These are phyloP conservation scores for Mus pahari DNA, from an alignment of 2,113 vertebrate genomes.

Conservation along the genomic window DNA sequence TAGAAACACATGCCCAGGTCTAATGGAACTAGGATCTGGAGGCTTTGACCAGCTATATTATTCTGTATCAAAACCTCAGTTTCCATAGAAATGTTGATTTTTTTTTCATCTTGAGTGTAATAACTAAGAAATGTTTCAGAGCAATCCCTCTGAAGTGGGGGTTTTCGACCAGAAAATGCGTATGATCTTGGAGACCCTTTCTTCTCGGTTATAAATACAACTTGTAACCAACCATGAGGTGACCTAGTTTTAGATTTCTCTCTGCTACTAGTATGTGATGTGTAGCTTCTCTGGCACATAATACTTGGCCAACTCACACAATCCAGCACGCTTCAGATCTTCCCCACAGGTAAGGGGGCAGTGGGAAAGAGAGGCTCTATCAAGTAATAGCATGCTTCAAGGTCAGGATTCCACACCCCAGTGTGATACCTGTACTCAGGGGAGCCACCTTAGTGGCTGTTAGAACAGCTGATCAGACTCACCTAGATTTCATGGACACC, in stretches of 20 bases:
- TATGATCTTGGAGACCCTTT: constrained; percentile 51
- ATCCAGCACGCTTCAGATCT: background rate
- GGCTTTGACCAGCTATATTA: background rate
- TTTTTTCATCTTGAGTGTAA: constrained; percentile 25
- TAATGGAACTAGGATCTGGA: background rate
- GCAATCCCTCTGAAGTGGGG: constrained; percentile 43
- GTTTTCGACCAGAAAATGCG: constrained; percentile 15
- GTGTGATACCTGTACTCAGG: background rate
- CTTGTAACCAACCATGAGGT: constrained; percentile 48
- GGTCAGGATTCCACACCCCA: background rate
- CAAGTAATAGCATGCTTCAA: background rate
- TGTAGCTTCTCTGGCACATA: constrained; percentile 5
- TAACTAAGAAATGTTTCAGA: constrained; percentile 57
- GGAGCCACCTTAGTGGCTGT: too few species aligned
- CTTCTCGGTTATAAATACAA: constrained; percentile 50
- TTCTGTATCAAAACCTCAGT: constrained; percentile 58
- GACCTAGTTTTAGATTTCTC: constrained; percentile 70
- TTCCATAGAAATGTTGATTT: constrained; percentile 40
- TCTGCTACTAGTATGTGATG: constrained; percentile 31
- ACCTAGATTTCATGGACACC: background rate
- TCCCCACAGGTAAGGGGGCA: background rate
- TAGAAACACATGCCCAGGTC: background rate
- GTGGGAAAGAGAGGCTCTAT: background rate
- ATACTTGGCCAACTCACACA: background rate
- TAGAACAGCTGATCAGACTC: background rate